Percentiles rank a stretch among this genome's conserved stretches.
phyloP scores from a whole-genome alignment of 2,113 vertebrate genomes.

The Cyprinus carpio region DNA sequence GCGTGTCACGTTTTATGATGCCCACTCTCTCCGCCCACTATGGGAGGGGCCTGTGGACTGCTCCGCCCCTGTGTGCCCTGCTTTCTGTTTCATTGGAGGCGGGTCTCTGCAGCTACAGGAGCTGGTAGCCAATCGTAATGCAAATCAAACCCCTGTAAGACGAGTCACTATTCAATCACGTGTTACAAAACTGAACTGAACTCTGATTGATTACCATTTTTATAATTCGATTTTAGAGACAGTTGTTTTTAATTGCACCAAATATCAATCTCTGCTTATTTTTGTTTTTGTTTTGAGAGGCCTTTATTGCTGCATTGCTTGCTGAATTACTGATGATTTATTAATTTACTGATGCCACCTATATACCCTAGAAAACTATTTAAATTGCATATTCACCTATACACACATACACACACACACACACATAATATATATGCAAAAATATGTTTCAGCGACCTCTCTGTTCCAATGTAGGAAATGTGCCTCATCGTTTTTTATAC shows the following conservation, averaged over 20 bases:
- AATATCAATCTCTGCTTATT: slow-evolving; percentile 74
- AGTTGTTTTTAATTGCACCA: slow-evolving; percentile 72
- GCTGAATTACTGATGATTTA: slow-evolving; percentile 12
- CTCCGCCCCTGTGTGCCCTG: slow-evolving; percentile 91
- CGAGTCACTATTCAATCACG: slow-evolving; percentile 85
- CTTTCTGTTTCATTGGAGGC: slow-evolving; percentile 95
- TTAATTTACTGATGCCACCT: neutral
- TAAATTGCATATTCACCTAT: neutral
- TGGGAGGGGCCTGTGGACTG: slow-evolving; percentile 94
- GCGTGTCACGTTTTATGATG: slow-evolving; percentile 91
- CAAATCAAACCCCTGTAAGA: slow-evolving; percentile 82
- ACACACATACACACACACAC: neutral
- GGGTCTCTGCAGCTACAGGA: slow-evolving; percentile 94
- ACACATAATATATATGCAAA: slow-evolving; percentile 11
- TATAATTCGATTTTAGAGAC: slow-evolving; percentile 69
- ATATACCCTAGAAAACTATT: neutral
- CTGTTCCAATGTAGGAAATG: slow-evolving; percentile 15
- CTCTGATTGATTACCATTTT: slow-evolving; percentile 68
- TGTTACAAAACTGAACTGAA: slow-evolving; percentile 68
- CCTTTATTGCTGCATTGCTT: slow-evolving; percentile 61
- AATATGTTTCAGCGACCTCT: neutral
- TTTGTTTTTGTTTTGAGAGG: slow-evolving; percentile 70
- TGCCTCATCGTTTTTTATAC: slow-evolving; percentile 44
- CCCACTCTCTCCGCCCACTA: slow-evolving; percentile 89
- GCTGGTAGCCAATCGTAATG: slow-evolving; percentile 85